These are phyloP conservation scores for Odontocerum albicorne DNA, from an alignment of 2,888 invertebrate genomes.

Conservation along the genomic window DNA sequence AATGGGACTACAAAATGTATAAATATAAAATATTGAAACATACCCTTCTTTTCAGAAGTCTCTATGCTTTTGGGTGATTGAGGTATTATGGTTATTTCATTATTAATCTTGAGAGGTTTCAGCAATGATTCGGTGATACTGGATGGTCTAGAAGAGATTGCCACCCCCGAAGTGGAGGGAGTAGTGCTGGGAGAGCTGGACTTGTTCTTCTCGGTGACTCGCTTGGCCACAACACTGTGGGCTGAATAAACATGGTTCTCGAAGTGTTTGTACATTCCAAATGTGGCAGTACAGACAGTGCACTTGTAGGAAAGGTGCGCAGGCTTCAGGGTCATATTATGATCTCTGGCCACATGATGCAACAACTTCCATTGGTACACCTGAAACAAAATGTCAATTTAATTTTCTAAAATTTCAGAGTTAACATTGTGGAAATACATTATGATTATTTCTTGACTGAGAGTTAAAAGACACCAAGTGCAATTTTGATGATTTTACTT, in stretches of 20 bases:
- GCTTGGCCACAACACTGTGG: slow-evolving; percentile 86
- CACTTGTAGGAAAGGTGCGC: slow-evolving; percentile 94
- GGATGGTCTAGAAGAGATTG: slow-evolving; percentile 42
- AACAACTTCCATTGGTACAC: slow-evolving; percentile 92
- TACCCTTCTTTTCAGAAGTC: not conserved
- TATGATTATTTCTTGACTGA: too few species aligned
- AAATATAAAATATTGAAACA: too few species aligned
- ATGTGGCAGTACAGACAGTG: slow-evolving; percentile 92
- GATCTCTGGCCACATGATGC: slow-evolving; percentile 90
- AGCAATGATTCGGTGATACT: slow-evolving; percentile 58
- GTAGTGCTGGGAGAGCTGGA: not conserved
- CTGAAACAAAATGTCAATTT: slow-evolving; percentile 56
- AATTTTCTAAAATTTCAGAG: too few species aligned
- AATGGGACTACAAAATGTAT: too few species aligned
- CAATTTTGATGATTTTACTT: too few species aligned
- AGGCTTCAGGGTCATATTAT: slow-evolving; percentile 88
- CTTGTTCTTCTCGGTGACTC: slow-evolving; percentile 57
- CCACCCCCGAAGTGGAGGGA: slow-evolving; percentile 29
- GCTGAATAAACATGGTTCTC: slow-evolving; percentile 94
- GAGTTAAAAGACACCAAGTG: too few species aligned
- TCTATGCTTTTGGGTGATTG: slow-evolving; percentile 62
- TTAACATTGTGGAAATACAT: too few species aligned
- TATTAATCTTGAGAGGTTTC: slow-evolving; percentile 84
- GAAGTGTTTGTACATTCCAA: slow-evolving; percentile 93
- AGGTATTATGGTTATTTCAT: slow-evolving; percentile 88